Evolutionary conservation across 92 coral and sea anemone genomes (phyloP).

Genomic region (Blastomussa wellsi): DNA sequence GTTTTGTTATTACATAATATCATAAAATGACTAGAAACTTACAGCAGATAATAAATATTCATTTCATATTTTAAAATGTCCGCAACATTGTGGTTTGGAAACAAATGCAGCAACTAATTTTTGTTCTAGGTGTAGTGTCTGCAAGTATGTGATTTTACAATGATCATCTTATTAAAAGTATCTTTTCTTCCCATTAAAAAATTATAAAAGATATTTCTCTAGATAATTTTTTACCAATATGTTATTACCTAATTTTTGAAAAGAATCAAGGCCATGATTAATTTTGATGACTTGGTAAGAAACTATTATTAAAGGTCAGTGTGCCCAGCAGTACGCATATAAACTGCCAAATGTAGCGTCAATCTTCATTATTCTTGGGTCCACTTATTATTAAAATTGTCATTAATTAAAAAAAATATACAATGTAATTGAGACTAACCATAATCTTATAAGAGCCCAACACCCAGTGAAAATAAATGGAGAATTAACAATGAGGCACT

Average conservation of each 20-base stretch:
- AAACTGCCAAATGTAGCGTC: too few relatives aligned
- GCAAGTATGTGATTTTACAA: not conserved
- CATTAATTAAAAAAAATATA: not conserved
- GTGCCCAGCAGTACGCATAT: too few relatives aligned
- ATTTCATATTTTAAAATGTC: not conserved
- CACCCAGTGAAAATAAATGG: constrained; percentile 91
- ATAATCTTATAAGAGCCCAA: constrained; percentile 88
- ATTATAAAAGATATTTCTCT: too few relatives aligned
- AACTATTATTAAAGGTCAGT: too few relatives aligned
- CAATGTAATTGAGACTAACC: constrained; percentile 54
- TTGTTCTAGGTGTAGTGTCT: not conserved
- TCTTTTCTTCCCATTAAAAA: not conserved
- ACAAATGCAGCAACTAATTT: not conserved
- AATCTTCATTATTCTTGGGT: too few relatives aligned
- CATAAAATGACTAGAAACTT: not conserved
- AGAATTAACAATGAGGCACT: constrained; percentile 83
- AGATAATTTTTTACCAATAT: too few relatives aligned
- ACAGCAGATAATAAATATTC: not conserved
- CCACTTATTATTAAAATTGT: too few relatives aligned
- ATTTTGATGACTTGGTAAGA: too few relatives aligned
- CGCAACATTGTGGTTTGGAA: not conserved
- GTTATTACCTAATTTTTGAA: too few relatives aligned
- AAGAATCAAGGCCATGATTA: too few relatives aligned
- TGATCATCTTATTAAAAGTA: not conserved
- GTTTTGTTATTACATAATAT: not conserved